Evolutionary conservation across 2,888 invertebrate species (phyloP), one percentile per base, ranked within the genome.

Genomic region (Papilio demoleus): DNA sequence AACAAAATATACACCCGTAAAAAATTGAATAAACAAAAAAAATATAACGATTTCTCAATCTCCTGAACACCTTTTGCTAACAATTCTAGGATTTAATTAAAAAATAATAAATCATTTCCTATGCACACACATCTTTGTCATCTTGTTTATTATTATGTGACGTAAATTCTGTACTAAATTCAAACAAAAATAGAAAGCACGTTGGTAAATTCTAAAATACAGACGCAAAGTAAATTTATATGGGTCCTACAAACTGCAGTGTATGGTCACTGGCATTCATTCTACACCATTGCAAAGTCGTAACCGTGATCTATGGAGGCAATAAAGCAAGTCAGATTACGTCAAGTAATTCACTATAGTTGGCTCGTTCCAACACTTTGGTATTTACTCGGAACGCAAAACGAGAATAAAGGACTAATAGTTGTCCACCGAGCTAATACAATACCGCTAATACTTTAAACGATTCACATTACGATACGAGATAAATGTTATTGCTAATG

Each of bases 1-100:
- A 87, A 89, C 84, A 84, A 87, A 86, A 38, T 61, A 60, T 50
- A 50, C 6, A 8, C 42, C n/a, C 6, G 11, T 2, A 31, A 8
- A 24, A 4, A 14, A 9, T 24, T 50, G 14, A 50, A 47, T 31
- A 31, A 31, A 31, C 31, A 31, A 31, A 31, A 4, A 31, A 31
- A 3, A 31, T 4, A 31, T 3, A 31, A 31, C 31, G 12, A 2
- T 12, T 4, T 19, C 2, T 45, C 22, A 47, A 11, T 22, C 17
- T 47, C n/a, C n/a, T n/a, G n/a, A n/a, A 47, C 47, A 12, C 3
- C 31, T 2, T 9, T 1, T 50, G 4, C 24, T n/a, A 50, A 50
- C 8, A 27, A 22, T 14, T 27, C 1, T 31, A 56, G 2, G 8
- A 8, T n/a, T 53, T 9, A 53, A 5, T 17, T 56, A 31, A 9